Conservation (phyloP, 2,888 invertebrate genomes). For the Trileptium ribeirensis region DNA sequence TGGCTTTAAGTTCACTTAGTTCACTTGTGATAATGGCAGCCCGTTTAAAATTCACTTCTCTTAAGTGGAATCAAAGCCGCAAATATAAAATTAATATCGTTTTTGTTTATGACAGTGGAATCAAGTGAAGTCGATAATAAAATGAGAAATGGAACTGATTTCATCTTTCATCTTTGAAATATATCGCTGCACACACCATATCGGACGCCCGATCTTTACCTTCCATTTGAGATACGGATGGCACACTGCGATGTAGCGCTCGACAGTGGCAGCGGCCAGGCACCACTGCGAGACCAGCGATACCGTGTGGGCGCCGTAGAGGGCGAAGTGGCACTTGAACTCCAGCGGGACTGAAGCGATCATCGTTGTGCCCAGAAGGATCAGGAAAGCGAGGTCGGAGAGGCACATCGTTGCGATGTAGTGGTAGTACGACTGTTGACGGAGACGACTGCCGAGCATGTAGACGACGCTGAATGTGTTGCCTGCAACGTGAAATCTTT, state of each 20-base stretch:
- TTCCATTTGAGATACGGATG: not conserved
- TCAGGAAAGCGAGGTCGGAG: not conserved
- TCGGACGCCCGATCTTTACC: not conserved
- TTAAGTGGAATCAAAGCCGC: too few relatives aligned
- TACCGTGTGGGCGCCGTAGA: not conserved
- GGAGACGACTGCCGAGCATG: not conserved
- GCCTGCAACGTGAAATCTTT: too few relatives aligned
- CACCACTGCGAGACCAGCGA: not conserved
- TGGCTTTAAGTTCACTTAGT: too few relatives aligned
- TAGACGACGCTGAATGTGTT: not conserved
- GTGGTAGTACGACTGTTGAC: not conserved
- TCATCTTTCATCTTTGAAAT: too few relatives aligned
- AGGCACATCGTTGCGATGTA: not conserved
- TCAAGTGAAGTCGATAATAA: too few relatives aligned
- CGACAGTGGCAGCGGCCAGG: not conserved
- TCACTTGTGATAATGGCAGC: too few relatives aligned
- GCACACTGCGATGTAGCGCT: not conserved
- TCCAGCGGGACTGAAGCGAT: not conserved
- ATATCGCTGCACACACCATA: too few relatives aligned
- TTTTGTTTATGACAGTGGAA: too few relatives aligned
- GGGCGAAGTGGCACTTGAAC: not conserved
- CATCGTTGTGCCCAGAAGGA: not conserved
- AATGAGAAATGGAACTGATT: too few relatives aligned
- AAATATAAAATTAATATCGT: too few relatives aligned
- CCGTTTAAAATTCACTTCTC: too few relatives aligned